A percentile compares a stretch with the other conserved stretches of the same genome.
Evolutionary conservation across 2,888 invertebrate species (phyloP).

Genomic region (Baronia brevicornis): DNA sequence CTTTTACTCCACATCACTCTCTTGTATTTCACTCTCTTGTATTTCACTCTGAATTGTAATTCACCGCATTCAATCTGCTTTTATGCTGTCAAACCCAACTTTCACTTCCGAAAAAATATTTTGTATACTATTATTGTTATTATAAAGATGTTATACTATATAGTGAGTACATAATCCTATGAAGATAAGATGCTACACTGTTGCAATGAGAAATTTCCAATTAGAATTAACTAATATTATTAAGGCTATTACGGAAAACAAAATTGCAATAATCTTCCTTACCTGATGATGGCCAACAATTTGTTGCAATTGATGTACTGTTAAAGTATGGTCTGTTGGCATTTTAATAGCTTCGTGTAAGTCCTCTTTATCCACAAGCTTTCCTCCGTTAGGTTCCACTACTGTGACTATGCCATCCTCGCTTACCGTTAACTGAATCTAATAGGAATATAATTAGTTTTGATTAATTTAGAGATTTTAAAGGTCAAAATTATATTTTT

Average conservation of each 20-base stretch:
- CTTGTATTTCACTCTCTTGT: too few relatives aligned
- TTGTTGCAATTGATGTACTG: conserved; percentile 76
- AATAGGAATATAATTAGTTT: conserved; percentile 3
- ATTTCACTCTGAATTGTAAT: too few relatives aligned
- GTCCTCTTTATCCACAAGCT: conserved; percentile 61
- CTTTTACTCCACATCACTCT: too few relatives aligned
- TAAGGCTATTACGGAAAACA: neutral
- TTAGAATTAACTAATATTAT: neutral
- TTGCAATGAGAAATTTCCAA: neutral
- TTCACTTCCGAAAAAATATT: too few relatives aligned
- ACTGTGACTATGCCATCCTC: conserved; percentile 74
- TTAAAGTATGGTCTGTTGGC: conserved; percentile 65
- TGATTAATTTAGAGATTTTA: conserved; percentile 3
- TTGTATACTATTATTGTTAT: too few relatives aligned
- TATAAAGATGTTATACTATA: too few relatives aligned
- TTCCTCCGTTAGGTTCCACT: conserved; percentile 69
- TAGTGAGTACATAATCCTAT: neutral
- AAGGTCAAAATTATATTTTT: neutral
- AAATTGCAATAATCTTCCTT: too few relatives aligned
- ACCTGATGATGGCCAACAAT: conserved; percentile 79
- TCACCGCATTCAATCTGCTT: too few relatives aligned
- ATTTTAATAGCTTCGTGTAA: conserved; percentile 65
- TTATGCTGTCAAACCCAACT: too few relatives aligned
- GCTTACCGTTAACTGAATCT: conserved; percentile 71
- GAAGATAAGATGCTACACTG: neutral